Base-by-base conservation (phyloP, 2,113 vertebrate species). In the Todiramphus chloris region DNA sequence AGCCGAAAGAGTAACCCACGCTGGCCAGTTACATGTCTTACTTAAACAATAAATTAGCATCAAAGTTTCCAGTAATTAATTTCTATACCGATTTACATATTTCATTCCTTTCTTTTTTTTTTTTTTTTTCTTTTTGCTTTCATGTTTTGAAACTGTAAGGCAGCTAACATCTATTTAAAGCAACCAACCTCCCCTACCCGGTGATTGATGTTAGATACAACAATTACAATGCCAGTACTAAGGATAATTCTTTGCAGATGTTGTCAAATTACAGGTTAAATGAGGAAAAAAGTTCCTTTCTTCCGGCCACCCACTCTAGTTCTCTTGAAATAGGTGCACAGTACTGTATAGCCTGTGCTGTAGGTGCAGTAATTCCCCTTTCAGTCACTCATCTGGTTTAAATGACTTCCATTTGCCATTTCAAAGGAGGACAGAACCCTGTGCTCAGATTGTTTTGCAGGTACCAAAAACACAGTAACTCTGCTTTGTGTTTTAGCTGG, bases 181-280 rank as follows among this genome's bases (percentile, higher is more conserved):
- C 50, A 51, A 51, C 13, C 96, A 98, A 98, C 98, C 98, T 98
- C 83, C 90, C 75, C 46, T 97, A 97, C 94, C 93, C 97, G 10
- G 97, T 98, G 98, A 98, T 98, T 99, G 98, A 99, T 99, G 98
- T 98, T 98, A 98, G 98, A 98, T 99, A 98, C 97, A 98, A 99
- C 98, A 98, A 99, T 99, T 99, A 98, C 95, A 97, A 98, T 98
- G 98, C 97, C 97, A 97, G 97, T 96, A 96, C 98, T 96, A 86
- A 96, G 97, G 98, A 98, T 99, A 99, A 99, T 99, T 99, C 98
- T 96, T 97, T 98, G 97, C 99, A 99, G 99, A 99, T 99, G 99
- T 98, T 98, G 98, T 98, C 97, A 98, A 98, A 98, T 98, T 98
- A 97, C 97, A 98, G 98, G 98, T 98, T 98, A 98, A 98, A 98